Percentiles rank a stretch among this genome's conserved stretches.
Conservation (phyloP, 2,797 vertebrate genomes). For the Cheirogaleus major region DNA sequence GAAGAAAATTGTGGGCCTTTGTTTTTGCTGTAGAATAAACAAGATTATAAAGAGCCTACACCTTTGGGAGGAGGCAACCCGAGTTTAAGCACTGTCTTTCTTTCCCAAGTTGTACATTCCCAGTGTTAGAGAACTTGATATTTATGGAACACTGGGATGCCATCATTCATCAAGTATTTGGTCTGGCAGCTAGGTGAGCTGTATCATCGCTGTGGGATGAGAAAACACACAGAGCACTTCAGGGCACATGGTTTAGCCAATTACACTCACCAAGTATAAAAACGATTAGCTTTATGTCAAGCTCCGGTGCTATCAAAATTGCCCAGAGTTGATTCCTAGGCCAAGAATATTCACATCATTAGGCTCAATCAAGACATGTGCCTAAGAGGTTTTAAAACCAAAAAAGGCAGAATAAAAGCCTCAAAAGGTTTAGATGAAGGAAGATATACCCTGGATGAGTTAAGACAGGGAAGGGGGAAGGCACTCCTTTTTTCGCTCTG, state of each 20-base stretch:
- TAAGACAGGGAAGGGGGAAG: not conserved
- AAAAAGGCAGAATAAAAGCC: not conserved
- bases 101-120: not conserved
- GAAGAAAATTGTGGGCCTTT: not conserved
- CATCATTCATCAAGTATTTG: constrained; percentile 39
- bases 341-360: not conserved
- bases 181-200: constrained; percentile 19
- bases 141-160: constrained; percentile 24
- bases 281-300: not conserved
- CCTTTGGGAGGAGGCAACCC: not conserved
- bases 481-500: not conserved
- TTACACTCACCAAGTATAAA: not conserved
- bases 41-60: not conserved
- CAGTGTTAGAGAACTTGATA: not conserved
- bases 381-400: not conserved
- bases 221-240: constrained; percentile 32
- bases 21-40: not conserved
- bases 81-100: not conserved
- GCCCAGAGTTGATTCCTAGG: not conserved
- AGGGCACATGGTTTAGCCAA: not conserved
- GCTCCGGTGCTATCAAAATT: not conserved
- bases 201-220: constrained; percentile 25
- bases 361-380: not conserved
- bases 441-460: not conserved
- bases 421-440: not conserved